Percentiles rank a stretch among this genome's conserved stretches.
Evolutionary conservation across 2,113 vertebrate species (phyloP).

Genomic region (Nyctereutes procyonoides): DNA sequence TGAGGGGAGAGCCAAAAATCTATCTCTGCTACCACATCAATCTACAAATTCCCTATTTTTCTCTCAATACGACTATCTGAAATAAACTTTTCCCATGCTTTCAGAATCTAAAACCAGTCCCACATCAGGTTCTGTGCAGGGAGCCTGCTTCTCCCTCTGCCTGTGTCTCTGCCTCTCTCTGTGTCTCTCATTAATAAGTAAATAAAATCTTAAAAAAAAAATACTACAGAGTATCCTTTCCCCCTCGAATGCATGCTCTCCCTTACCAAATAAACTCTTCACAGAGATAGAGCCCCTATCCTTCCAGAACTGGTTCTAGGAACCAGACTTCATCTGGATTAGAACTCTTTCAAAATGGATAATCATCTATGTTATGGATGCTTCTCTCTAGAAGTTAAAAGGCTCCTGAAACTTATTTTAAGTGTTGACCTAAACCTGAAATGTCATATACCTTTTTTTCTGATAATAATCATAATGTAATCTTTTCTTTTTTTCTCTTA

Average conservation of each 20-base stretch:
- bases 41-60: neutral
- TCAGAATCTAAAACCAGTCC: neutral
- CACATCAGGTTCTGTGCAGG: no score
- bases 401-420: neutral
- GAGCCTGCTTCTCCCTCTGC: no score
- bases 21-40: neutral
- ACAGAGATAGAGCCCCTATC: neutral
- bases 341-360: neutral
- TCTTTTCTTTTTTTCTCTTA: neutral
- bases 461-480: neutral
- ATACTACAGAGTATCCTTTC: fast-evolving
- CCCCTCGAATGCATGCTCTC: neutral
- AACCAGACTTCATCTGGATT: neutral
- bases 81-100: neutral
- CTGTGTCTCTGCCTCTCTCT: no score
- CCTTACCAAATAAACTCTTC: neutral
- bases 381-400: neutral
- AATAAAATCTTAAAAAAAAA: no score
- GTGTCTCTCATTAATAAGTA: no score
- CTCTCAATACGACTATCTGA: neutral
- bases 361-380: neutral
- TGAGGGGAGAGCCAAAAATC: neutral
- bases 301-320: neutral
- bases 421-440: neutral
- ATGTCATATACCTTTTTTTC: neutral